Evolutionary conservation across 2,797 vertebrate genomes (phyloP).

Genomic region (Protonibea diacanthus): DNA sequence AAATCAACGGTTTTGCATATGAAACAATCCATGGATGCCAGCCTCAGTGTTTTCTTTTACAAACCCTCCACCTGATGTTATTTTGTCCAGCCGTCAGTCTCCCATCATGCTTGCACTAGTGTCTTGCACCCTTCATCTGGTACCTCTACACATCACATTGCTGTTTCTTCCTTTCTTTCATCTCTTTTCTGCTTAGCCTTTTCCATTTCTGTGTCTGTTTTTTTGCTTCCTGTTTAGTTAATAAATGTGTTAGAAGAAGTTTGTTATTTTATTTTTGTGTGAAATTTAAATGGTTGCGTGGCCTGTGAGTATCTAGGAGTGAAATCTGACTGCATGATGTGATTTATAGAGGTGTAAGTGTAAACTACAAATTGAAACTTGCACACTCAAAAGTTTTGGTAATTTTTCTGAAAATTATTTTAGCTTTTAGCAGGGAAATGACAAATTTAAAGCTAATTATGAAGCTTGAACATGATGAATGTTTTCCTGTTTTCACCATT

Average conservation of each 20-base stretch:
- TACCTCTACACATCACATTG: slow-evolving; percentile 50
- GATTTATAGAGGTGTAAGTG: not conserved
- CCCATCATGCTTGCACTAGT: slow-evolving; percentile 14
- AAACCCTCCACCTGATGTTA: slow-evolving; percentile 69
- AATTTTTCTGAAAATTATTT: not conserved
- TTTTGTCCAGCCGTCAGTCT: slow-evolving; percentile 71
- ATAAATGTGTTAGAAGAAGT: slow-evolving; percentile 5
- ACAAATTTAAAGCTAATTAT: not conserved
- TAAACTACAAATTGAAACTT: not conserved
- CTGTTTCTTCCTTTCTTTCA: slow-evolving; percentile 32
- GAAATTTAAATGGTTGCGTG: slow-evolving; percentile 56
- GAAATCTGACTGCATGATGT: not conserved
- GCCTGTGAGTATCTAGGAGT: slow-evolving; percentile 5
- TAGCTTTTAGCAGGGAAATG: not conserved
- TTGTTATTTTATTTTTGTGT: slow-evolving; percentile 38
- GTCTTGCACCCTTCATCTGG: slow-evolving; percentile 70
- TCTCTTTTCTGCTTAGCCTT: slow-evolving; percentile 39
- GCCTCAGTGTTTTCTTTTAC: slow-evolving; percentile 57
- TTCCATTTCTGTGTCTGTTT: slow-evolving; percentile 35
- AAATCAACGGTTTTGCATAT: slow-evolving; percentile 76
- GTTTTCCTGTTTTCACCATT: not conserved
- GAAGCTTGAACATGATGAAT: not conserved
- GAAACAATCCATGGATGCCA: slow-evolving; percentile 94
- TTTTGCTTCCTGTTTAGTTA: slow-evolving; percentile 32
- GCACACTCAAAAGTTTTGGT: not conserved